A percentile compares a stretch with the other conserved stretches of the same genome.
phyloP scores from a whole-genome alignment of 2,113 vertebrate species.

The Apistogramma diplotaenia region DNA sequence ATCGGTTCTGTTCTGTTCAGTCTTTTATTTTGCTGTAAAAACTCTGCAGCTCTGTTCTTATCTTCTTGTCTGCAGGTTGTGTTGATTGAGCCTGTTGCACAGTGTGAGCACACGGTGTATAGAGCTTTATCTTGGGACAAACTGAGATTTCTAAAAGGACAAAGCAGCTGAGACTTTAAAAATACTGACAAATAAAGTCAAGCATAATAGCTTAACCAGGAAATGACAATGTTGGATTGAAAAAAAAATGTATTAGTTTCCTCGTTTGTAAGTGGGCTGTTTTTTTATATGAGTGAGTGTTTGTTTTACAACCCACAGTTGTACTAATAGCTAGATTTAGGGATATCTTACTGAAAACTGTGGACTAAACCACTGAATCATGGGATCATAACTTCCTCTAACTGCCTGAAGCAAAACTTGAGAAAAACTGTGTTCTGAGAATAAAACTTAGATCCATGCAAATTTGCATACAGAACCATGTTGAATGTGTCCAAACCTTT shows the following conservation, averaged over 20 bases:
- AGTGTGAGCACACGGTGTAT: background rate
- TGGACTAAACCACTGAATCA: too few species aligned
- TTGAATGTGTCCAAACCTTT: too few species aligned
- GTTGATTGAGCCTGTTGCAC: background rate
- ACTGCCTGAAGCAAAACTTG: background rate
- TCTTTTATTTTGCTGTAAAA: background rate
- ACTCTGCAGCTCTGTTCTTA: background rate
- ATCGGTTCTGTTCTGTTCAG: background rate
- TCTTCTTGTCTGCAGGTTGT: background rate
- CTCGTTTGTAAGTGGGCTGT: background rate
- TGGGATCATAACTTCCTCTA: too few species aligned
- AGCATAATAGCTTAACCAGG: background rate
- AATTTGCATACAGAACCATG: too few species aligned
- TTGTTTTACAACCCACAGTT: background rate
- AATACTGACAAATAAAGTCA: background rate
- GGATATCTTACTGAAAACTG: too few species aligned
- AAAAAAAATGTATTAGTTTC: background rate
- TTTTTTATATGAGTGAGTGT: accelerated
- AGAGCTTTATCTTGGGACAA: background rate
- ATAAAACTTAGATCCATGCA: background rate
- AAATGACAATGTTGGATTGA: background rate
- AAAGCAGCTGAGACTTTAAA: background rate
- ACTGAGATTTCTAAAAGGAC: background rate
- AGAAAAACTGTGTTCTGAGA: background rate
- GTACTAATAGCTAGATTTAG: too few species aligned